These are phyloP conservation scores for Dasyornis broadbenti DNA, from an alignment of 2,113 vertebrate species.

Conservation along the genomic window DNA sequence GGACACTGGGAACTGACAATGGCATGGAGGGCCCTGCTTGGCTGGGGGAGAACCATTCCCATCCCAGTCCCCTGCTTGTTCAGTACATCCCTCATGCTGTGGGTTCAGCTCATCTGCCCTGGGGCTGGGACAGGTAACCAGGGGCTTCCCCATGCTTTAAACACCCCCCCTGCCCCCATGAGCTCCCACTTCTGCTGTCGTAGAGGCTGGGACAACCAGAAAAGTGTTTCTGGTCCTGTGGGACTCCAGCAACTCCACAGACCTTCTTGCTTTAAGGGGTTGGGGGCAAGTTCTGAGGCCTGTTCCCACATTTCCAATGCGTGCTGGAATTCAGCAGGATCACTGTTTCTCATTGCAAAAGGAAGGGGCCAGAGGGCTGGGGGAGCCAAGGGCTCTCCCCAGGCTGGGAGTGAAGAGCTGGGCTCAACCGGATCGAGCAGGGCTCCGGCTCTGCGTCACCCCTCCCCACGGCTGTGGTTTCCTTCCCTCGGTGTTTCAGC, in stretches of 20 bases:
- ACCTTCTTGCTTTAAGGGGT: not conserved
- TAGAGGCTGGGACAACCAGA: not conserved
- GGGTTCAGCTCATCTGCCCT: not conserved
- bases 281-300: not conserved
- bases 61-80: not conserved
- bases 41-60: not conserved
- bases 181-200: not conserved
- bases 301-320: not conserved
- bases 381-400: rapidly evolving
- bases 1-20: rapidly evolving
- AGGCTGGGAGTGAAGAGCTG: not conserved
- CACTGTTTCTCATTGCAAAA: rapidly evolving
- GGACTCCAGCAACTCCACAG: not conserved
- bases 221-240: not conserved
- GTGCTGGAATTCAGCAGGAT: not conserved
- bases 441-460: rapidly evolving
- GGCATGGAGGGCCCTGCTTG: not conserved
- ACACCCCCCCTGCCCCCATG: not conserved
- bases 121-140: not conserved
- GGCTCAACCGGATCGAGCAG: rapidly evolving
- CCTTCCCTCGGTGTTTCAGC: not conserved
- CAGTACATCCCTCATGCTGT: rapidly evolving
- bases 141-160: not conserved
- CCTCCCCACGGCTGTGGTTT: not conserved
- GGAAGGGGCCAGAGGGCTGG: not conserved